Conservation (phyloP, 1,140 invertebrate species). For the Tetramorium simillimum region DNA sequence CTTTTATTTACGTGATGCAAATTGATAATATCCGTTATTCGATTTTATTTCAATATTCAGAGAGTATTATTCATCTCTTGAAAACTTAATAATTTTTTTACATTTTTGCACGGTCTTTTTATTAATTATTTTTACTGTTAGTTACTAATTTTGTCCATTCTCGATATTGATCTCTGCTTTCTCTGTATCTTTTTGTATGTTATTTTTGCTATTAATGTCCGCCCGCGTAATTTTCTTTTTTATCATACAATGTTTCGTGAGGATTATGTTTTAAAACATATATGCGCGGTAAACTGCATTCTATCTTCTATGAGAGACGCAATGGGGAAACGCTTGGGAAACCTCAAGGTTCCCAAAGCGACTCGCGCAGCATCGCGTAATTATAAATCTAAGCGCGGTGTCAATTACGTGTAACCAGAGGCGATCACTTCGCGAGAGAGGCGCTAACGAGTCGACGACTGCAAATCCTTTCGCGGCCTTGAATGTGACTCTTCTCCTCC, state of each 20-base stretch:
- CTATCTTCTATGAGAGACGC: neutral
- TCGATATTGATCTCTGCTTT: neutral
- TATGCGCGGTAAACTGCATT: neutral
- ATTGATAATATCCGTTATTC: neutral
- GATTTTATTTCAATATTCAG: too few species aligned
- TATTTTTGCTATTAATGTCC: neutral
- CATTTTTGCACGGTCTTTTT: neutral
- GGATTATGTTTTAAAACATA: neutral
- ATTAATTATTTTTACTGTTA: neutral
- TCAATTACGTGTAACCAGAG: constrained; percentile 45
- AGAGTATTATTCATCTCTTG: neutral
- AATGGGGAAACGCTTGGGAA: too few species aligned
- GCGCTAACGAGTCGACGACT: constrained; percentile 12
- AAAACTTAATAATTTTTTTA: neutral
- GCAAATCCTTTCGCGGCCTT: constrained; percentile 31
- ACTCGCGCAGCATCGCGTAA: constrained; percentile 4
- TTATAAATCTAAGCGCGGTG: constrained; percentile 39
- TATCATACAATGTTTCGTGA: neutral
- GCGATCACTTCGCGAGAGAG: neutral
- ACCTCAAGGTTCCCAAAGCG: neutral
- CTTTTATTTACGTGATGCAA: neutral
- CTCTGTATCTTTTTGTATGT: neutral
- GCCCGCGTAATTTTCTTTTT: neutral
- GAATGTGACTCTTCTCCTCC: constrained; percentile 7
- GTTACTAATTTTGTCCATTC: neutral